Percentiles rank a stretch among this genome's conserved stretches.
phyloP scores from a whole-genome alignment of 2,113 vertebrate species.

The Xyrauchen texanus region DNA sequence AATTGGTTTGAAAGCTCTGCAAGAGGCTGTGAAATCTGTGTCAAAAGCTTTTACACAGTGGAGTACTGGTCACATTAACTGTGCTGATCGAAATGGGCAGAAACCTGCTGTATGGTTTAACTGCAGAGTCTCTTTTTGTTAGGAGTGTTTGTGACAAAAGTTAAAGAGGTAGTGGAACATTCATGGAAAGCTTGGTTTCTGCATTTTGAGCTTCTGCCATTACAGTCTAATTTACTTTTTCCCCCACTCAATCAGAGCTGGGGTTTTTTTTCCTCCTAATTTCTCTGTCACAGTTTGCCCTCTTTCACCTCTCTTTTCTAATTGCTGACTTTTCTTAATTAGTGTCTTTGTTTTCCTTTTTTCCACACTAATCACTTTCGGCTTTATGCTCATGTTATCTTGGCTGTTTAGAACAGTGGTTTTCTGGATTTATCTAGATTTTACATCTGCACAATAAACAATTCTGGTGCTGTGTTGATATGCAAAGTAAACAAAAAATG shows the following conservation, averaged over 20 bases:
- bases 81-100: conserved; percentile 29
- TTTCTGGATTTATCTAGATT: too few relatives aligned
- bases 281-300: neutral
- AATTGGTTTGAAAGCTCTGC: conserved; percentile 63
- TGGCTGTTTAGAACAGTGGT: neutral
- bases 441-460: too few relatives aligned
- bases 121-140: conserved; percentile 1
- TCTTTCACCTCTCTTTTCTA: neutral
- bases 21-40: conserved; percentile 50
- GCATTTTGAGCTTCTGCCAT: neutral
- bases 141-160: neutral
- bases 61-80: conserved; percentile 39
- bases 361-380: conserved; percentile 1
- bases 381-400: neutral
- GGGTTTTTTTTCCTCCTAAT: neutral
- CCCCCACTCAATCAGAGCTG: neutral
- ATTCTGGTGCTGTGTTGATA: too few relatives aligned
- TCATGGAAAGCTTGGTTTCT: neutral
- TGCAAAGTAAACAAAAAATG: too few relatives aligned
- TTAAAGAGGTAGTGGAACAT: too few relatives aligned
- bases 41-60: conserved; percentile 51
- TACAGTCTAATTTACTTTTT: neutral
- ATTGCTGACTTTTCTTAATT: conserved; percentile 19
- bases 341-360: neutral
- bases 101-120: conserved; percentile 12